Evolutionary conservation across 1,140 invertebrate genomes (phyloP).

Genomic region (Drosophila truncata): DNA sequence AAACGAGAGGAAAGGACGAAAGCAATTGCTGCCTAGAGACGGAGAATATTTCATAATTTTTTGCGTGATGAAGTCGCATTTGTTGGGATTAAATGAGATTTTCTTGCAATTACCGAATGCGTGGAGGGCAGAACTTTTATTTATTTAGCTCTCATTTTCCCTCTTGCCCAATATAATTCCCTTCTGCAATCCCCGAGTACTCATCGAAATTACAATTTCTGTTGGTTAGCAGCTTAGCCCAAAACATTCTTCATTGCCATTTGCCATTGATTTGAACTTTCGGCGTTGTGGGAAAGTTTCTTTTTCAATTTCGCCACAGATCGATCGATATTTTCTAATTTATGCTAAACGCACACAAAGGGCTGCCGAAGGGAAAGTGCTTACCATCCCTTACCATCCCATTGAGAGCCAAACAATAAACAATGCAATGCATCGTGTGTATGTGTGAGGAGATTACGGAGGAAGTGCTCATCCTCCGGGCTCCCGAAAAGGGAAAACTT

Average conservation of each 20-base stretch:
- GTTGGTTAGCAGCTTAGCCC: slow-evolving; percentile 44
- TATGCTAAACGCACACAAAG: slow-evolving; percentile 61
- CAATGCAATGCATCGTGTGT: slow-evolving; percentile 40
- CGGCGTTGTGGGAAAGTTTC: slow-evolving; percentile 27
- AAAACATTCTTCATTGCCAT: slow-evolving; percentile 26
- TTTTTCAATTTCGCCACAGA: slow-evolving; percentile 52
- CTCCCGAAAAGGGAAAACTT: slow-evolving; percentile 38
- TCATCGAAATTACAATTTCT: slow-evolving; percentile 53
- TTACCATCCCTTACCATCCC: slow-evolving; percentile 22
- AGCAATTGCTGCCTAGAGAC: slow-evolving; percentile 69
- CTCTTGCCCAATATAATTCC: slow-evolving; percentile 25
- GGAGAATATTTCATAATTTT: slow-evolving; percentile 80
- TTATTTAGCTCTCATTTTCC: slow-evolving; percentile 31
- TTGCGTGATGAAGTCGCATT: slow-evolving; percentile 83
- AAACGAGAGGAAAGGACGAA: slow-evolving; percentile 7
- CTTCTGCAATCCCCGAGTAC: slow-evolving; percentile 38
- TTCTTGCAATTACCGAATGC: slow-evolving; percentile 78
- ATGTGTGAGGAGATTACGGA: slow-evolving; percentile 16
- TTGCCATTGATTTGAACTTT: slow-evolving; percentile 46
- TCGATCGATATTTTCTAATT: slow-evolving; percentile 75
- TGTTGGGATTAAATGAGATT: slow-evolving; percentile 81
- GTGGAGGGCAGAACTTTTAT: slow-evolving; percentile 47
- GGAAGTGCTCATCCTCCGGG: slow-evolving; percentile 7
- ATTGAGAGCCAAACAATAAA: slow-evolving; percentile 45
- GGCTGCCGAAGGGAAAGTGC: slow-evolving; percentile 35